Evolutionary conservation across 2,797 vertebrate genomes (phyloP).

Genomic region (Octomys mimax): DNA sequence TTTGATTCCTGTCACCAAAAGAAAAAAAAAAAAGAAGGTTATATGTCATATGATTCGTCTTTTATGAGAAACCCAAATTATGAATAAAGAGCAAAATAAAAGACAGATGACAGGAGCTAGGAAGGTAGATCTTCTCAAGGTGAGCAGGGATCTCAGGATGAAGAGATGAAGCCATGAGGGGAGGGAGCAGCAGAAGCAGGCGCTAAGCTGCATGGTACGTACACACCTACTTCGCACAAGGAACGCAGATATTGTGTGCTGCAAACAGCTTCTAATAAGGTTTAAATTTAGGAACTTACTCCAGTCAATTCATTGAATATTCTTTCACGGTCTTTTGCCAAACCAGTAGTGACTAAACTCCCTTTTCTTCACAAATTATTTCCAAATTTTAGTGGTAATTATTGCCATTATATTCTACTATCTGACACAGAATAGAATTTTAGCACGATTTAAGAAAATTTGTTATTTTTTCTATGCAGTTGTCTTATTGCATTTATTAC

Average conservation of each 20-base stretch:
- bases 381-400: slow-evolving; percentile 51
- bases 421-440: not conserved
- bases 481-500: slow-evolving; percentile 71
- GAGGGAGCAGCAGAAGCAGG: not conserved
- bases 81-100: not conserved
- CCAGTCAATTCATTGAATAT: not conserved
- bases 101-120: not conserved
- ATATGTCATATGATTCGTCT: not conserved
- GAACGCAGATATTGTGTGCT: not conserved
- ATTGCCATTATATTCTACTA: slow-evolving; percentile 28
- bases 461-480: slow-evolving; percentile 64
- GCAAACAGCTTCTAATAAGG: not conserved
- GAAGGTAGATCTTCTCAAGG: not conserved
- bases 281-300: slow-evolving; percentile 33
- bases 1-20: no score
- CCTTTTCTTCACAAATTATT: not conserved
- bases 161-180: not conserved
- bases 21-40: no score
- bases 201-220: rapidly evolving
- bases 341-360: not conserved
- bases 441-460: slow-evolving; percentile 47
- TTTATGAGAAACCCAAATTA: not conserved
- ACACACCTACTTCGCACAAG: not conserved
- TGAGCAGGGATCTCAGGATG: not conserved
- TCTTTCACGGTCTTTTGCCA: slow-evolving; percentile 39